These are phyloP conservation scores for Cirrhinus mrigala DNA, from an alignment of 2,797 vertebrate genomes.

Conservation along the genomic window DNA sequence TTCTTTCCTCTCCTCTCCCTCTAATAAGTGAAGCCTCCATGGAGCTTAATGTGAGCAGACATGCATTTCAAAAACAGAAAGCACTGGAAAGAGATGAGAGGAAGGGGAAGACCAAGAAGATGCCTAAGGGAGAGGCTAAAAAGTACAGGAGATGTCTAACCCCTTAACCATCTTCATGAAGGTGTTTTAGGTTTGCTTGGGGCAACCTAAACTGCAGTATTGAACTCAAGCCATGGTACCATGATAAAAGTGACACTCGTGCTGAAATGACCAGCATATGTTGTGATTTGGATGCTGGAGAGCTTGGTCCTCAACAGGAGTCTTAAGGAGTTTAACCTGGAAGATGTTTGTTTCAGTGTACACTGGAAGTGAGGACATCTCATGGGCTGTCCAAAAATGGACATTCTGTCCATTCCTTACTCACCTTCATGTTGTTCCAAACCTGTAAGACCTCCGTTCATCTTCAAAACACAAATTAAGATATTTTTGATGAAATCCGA, in stretches of 20 bases:
- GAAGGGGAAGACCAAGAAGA: conserved; percentile 23
- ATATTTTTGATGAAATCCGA: too few relatives aligned
- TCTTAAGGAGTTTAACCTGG: neutral
- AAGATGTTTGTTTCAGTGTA: neutral
- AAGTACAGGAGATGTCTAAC: conserved; percentile 3
- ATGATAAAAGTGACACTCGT: conserved; percentile 9
- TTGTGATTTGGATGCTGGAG: neutral
- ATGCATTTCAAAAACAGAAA: conserved; percentile 63
- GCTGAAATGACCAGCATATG: conserved; percentile 7
- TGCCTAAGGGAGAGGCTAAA: conserved; percentile 58
- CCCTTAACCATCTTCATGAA: conserved; percentile 16
- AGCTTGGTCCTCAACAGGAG: neutral
- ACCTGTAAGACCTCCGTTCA: too few relatives aligned
- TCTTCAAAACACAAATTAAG: too few relatives aligned
- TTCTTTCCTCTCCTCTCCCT: conserved; percentile 57
- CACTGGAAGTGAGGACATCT: neutral
- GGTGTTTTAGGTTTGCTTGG: neutral
- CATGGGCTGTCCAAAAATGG: neutral
- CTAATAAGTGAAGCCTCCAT: conserved; percentile 58
- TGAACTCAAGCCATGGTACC: neutral
- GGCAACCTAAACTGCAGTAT: neutral
- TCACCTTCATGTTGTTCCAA: too few relatives aligned
- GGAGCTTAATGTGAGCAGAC: conserved; percentile 58
- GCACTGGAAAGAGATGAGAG: conserved; percentile 33
- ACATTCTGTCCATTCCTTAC: too few relatives aligned